Percentiles rank a stretch among this genome's conserved stretches.
phyloP scores from a whole-genome alignment of 2,113 vertebrate genomes.

The Rhinolophus ferrumequinum region DNA sequence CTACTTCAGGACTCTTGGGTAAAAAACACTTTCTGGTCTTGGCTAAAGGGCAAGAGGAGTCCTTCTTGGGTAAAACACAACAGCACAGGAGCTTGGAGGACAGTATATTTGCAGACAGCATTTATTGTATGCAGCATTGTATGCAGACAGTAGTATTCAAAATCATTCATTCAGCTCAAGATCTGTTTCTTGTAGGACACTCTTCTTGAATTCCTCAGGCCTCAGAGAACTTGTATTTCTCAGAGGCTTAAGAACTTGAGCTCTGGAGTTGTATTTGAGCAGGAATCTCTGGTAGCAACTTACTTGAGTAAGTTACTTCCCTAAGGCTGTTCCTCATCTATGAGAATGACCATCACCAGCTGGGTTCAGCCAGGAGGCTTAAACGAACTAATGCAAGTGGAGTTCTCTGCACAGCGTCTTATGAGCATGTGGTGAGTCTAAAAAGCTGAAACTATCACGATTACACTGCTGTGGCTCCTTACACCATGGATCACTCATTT shows the following conservation, averaged over 20 bases:
- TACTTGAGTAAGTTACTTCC: background rate
- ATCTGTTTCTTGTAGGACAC: background rate
- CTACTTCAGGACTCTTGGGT: background rate
- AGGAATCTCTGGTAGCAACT: background rate
- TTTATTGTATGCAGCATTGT: no score
- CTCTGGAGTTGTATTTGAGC: background rate
- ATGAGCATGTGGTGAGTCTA: background rate
- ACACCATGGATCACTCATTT: background rate
- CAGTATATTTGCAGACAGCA: background rate
- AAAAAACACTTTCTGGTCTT: background rate
- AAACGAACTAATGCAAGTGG: background rate
- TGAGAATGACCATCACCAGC: background rate
- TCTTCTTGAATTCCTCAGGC: background rate
- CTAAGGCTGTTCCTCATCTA: background rate
- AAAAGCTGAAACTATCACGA: background rate
- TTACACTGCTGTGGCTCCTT: background rate
- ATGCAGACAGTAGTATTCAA: background rate
- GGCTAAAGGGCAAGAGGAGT: background rate
- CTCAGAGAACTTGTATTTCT: background rate
- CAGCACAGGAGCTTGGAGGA: background rate
- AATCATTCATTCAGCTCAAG: conserved; percentile 2
- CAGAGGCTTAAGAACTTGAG: background rate
- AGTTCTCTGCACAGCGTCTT: background rate
- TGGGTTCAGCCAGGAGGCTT: background rate
- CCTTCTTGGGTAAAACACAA: background rate